phyloP scores from a whole-genome alignment of 2,797 vertebrate genomes.

The Odontamblyopus lacepedii region DNA sequence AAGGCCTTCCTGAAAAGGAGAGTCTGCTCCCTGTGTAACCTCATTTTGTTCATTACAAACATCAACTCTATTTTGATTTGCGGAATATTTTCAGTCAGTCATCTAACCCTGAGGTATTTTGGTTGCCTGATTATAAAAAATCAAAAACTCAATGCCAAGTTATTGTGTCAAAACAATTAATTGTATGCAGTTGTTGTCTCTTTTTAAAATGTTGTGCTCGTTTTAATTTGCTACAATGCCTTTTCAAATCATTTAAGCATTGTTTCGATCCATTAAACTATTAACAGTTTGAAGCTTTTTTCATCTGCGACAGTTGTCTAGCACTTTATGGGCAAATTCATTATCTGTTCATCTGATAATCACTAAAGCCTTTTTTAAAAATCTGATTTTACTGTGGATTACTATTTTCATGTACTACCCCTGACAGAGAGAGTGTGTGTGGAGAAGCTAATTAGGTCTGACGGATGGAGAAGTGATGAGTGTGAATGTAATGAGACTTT shows the following conservation, averaged over 20 bases:
- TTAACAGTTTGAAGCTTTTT: not conserved
- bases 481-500: slow-evolving; percentile 65
- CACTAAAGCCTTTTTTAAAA: slow-evolving; percentile 13
- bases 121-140: too few relatives aligned
- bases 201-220: not conserved
- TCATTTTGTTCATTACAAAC: too few relatives aligned
- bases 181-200: not conserved
- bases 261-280: not conserved
- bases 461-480: slow-evolving; percentile 65
- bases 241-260: not conserved
- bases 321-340: not conserved
- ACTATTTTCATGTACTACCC: slow-evolving; percentile 50
- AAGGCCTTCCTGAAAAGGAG: too few relatives aligned
- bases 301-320: not conserved
- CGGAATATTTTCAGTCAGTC: too few relatives aligned
- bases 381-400: not conserved
- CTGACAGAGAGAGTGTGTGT: slow-evolving; percentile 43
- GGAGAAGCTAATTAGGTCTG: slow-evolving; percentile 68
- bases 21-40: too few relatives aligned
- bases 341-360: slow-evolving; percentile 19
- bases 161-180: too few relatives aligned
- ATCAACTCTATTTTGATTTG: too few relatives aligned
- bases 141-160: too few relatives aligned
- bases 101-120: too few relatives aligned
- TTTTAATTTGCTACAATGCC: not conserved